A percentile compares a stretch with the other conserved stretches of the same genome.
These are phyloP conservation scores for Hermaeophaga mercurialis DNA, from an alignment of 2,888 invertebrate species.

Conservation along the genomic window DNA sequence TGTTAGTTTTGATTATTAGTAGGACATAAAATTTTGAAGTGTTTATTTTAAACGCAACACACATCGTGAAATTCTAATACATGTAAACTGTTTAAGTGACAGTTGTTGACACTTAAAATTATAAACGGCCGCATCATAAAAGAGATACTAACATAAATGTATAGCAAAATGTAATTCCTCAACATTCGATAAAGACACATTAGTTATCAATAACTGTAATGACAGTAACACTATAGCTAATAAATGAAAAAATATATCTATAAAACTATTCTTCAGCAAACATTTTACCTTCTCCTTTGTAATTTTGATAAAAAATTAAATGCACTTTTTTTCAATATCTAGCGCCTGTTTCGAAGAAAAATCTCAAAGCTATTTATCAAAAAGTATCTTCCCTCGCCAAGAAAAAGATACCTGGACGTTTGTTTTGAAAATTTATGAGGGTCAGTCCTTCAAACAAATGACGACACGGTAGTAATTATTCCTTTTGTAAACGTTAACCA, in stretches of 20 bases:
- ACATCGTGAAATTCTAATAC: neutral
- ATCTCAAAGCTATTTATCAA: too few relatives aligned
- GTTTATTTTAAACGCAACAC: neutral
- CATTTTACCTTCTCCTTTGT: too few relatives aligned
- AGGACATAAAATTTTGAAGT: neutral
- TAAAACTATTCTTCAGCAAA: too few relatives aligned
- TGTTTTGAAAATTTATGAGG: conserved; percentile 17
- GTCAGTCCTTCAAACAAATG: conserved; percentile 19
- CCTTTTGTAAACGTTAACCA: conserved; percentile 8
- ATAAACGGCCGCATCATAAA: neutral
- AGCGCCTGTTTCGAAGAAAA: too few relatives aligned
- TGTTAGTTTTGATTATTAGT: neutral
- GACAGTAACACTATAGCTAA: too few relatives aligned
- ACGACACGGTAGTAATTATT: conserved; percentile 25
- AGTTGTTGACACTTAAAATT: neutral
- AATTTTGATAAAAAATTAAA: too few relatives aligned
- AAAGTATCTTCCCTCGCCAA: too few relatives aligned
- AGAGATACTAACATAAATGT: neutral
- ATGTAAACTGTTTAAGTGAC: neutral
- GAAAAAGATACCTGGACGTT: conserved; percentile 2
- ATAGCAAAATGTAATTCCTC: too few relatives aligned
- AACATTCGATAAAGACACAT: too few relatives aligned
- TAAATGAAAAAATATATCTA: too few relatives aligned
- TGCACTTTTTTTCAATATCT: too few relatives aligned
- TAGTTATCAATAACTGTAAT: too few relatives aligned